Conservation (phyloP, 2,113 vertebrate genomes). For the Sterrhoptilus dennistouni region DNA sequence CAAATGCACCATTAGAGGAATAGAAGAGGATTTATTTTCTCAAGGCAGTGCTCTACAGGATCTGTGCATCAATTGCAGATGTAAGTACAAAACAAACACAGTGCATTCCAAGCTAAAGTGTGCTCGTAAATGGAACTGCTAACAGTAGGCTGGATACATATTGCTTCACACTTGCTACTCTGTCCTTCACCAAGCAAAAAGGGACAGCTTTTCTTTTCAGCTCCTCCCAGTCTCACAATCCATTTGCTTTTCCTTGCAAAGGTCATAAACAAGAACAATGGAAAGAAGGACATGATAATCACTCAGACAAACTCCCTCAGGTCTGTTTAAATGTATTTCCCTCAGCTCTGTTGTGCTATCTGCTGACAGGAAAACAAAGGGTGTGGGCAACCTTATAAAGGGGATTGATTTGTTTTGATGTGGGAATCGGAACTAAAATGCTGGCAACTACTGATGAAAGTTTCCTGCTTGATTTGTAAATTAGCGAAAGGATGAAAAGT, state of each 20-base stretch:
- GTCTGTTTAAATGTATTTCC: neutral
- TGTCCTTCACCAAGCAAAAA: neutral
- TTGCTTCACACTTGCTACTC: neutral
- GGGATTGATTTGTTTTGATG: neutral
- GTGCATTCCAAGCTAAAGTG: neutral
- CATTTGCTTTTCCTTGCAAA: neutral
- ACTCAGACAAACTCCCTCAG: neutral
- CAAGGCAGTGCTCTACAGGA: neutral
- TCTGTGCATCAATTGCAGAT: neutral
- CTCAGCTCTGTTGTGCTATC: neutral
- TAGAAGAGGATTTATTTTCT: neutral
- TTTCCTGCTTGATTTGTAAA: neutral
- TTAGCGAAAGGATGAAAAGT: neutral
- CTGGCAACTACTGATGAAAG: neutral
- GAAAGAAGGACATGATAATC: neutral
- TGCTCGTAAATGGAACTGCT: neutral
- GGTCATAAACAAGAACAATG: neutral
- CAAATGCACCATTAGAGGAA: neutral
- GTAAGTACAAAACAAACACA: neutral
- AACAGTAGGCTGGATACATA: neutral
- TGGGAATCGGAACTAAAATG: neutral
- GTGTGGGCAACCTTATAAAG: neutral
- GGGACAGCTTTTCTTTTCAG: neutral
- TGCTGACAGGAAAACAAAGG: neutral
- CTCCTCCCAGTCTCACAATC: neutral